phyloP scores from a whole-genome alignment of 2,797 vertebrate genomes.

The Perodicticus potto region DNA sequence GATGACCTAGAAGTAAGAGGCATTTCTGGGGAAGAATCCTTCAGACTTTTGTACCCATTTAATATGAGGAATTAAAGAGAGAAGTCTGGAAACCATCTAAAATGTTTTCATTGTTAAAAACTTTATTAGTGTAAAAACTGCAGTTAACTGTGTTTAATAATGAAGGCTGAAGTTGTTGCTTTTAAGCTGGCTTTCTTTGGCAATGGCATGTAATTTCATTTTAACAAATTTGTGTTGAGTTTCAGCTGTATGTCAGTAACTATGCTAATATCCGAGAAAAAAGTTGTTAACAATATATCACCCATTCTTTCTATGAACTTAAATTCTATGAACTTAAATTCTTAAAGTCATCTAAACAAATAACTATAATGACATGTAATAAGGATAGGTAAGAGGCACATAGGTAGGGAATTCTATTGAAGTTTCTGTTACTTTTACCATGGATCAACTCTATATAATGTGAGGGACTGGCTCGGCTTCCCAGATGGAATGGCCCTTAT shows the following conservation, averaged over 20 bases:
- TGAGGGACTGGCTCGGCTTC: background rate
- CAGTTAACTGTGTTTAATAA: conserved; percentile 59
- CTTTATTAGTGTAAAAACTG: conserved; percentile 65
- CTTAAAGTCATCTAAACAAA: conserved; percentile 55
- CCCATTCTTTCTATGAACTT: background rate
- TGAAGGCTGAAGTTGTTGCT: conserved; percentile 61
- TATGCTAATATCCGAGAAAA: conserved; percentile 36
- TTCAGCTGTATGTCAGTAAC: conserved; percentile 39
- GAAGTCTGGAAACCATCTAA: background rate
- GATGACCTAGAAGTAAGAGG: background rate
- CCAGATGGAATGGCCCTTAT: background rate
- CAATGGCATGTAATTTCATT: conserved; percentile 56
- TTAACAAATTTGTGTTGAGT: background rate
- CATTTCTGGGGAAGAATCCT: background rate
- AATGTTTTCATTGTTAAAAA: conserved; percentile 73
- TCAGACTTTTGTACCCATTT: background rate
- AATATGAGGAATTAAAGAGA: conserved; percentile 15
- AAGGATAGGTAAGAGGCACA: background rate
- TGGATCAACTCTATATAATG: background rate
- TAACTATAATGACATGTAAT: background rate
- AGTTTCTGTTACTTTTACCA: background rate
- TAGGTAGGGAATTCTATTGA: background rate
- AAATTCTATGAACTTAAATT: conserved; percentile 37
- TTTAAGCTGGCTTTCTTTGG: conserved; percentile 62
- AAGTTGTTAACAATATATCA: conserved; percentile 38